Base-by-base conservation (phyloP, 2,888 invertebrate genomes). In the Ptychoptera albimana region DNA sequence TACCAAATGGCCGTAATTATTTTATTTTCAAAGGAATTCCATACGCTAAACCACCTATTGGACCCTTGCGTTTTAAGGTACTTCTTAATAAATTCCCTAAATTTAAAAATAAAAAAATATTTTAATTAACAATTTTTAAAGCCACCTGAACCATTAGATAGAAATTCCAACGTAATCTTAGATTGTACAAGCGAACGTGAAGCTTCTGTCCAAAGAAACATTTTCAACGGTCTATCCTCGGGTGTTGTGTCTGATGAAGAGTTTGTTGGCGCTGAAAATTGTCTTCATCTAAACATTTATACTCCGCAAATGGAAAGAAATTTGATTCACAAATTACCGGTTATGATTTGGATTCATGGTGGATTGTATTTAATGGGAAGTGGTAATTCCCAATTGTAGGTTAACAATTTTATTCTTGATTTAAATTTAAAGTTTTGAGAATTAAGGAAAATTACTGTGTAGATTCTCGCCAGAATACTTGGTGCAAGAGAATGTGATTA, bases 41-140 rank as follows among this genome's bases (percentile, higher is more conserved):
- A 0, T 75, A 72, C 52, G 75, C 74, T 1, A 67, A 68, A 45
- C 71, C 75, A 15, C 74, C 74, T 13, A 42, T 73, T 23, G 71
- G 62, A 2, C 52, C 58, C 6, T 49, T 67, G 4, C 53, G 66
- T 38, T 67, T 63, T 44, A 54, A 57, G 50, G 66, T 66, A 54
- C 51, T 49, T 48, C 3, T 3, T 5, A 23, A 23, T 23, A 23
- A 23, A 23, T 23, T 23, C 3, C 3, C 34, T 34, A 34, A n/a
- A 6, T n/a, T 8, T 6, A n/a, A 11, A 34, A 3, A 6, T 34
- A n/a, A 6, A 34, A 34, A n/a, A 6, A 34, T n/a, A n/a, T 31
- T 31, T 7, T 23, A 23, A 23, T 23, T 23, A 23, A 23, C 7
- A 23, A 5, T 23, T 9, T 7, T 9, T 48, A 10, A 32, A 61